Evolutionary conservation across 2,888 invertebrate genomes (phyloP).

Genomic region (Pollenia angustigena): DNA sequence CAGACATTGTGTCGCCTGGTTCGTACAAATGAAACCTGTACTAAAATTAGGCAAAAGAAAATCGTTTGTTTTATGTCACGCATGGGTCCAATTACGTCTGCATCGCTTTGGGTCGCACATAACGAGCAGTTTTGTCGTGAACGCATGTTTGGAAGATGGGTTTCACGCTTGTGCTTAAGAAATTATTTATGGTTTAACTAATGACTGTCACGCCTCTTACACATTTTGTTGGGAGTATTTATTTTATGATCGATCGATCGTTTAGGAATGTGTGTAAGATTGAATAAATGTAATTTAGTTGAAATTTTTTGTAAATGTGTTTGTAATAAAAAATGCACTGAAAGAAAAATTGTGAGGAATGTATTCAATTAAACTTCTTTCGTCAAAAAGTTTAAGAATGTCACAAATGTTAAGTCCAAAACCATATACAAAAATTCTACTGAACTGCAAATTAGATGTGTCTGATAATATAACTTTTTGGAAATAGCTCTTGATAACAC

Average conservation of each 20-base stretch:
- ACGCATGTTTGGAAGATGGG: slow-evolving; percentile 56
- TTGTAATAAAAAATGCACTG: slow-evolving; percentile 10
- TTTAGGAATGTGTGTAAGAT: slow-evolving; percentile 57
- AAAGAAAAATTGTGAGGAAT: background rate
- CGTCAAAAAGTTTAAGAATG: too few relatives aligned
- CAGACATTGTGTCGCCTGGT: slow-evolving; percentile 71
- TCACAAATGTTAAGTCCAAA: too few relatives aligned
- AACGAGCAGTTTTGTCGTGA: slow-evolving; percentile 1
- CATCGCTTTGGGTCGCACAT: background rate
- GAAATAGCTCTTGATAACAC: too few relatives aligned
- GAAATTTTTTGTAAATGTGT: background rate
- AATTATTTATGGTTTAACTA: slow-evolving; percentile 81
- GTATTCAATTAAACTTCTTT: too few relatives aligned
- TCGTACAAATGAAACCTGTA: slow-evolving; percentile 42
- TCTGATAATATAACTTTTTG: too few relatives aligned
- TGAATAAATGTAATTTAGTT: slow-evolving; percentile 17
- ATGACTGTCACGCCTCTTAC: slow-evolving; percentile 79
- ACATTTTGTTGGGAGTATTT: slow-evolving; percentile 59
- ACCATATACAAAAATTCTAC: too few relatives aligned
- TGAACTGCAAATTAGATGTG: too few relatives aligned
- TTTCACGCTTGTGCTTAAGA: slow-evolving; percentile 72
- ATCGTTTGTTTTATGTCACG: slow-evolving; percentile 59
- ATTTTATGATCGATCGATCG: slow-evolving; percentile 60
- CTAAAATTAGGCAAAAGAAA: background rate
- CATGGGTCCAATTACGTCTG: slow-evolving; percentile 63